Percentiles rank a stretch among this genome's conserved stretches.
These are phyloP conservation scores for Chydorus sphaericus DNA, from an alignment of 2,888 invertebrate genomes.

Conservation along the genomic window DNA sequence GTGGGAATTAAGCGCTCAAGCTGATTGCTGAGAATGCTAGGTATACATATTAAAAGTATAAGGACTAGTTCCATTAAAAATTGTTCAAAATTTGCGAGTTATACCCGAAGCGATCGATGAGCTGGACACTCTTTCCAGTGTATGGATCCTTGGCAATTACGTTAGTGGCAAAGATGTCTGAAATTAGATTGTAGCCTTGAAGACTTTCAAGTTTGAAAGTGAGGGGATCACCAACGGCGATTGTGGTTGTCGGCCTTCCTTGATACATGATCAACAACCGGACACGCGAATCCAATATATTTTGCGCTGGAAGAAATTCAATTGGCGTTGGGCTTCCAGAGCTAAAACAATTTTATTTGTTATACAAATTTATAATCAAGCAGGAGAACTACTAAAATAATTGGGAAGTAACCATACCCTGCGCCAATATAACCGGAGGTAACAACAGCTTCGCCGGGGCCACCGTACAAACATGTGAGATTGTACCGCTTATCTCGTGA, in stretches of 20 bases:
- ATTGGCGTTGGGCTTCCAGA: constrained; percentile 85
- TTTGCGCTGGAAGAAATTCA: constrained; percentile 80
- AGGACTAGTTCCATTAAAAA: background rate
- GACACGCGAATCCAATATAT: constrained; percentile 75
- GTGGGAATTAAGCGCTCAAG: background rate
- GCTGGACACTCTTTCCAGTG: constrained; percentile 72
- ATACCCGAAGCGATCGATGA: constrained; percentile 79
- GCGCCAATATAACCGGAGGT: constrained; percentile 85
- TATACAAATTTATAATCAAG: constrained; percentile 3
- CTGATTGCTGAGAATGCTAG: no score
- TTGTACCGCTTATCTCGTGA: constrained; percentile 81
- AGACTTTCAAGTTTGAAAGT: constrained; percentile 79
- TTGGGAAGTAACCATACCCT: constrained; percentile 42
- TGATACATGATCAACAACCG: constrained; percentile 73
- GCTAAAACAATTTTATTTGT: no score
- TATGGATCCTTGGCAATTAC: constrained; percentile 86
- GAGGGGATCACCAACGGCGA: constrained; percentile 80
- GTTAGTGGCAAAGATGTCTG: constrained; percentile 83
- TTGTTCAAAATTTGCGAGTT: constrained; percentile 21
- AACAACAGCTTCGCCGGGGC: constrained; percentile 82
- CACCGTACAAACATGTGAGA: constrained; percentile 78
- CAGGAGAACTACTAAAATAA: background rate
- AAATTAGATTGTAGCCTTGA: constrained; percentile 72
- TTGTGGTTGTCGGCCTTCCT: constrained; percentile 79
- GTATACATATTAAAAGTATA: background rate